Base-by-base conservation (phyloP, 2,888 invertebrate species). In the Halictus quadricinctus region DNA sequence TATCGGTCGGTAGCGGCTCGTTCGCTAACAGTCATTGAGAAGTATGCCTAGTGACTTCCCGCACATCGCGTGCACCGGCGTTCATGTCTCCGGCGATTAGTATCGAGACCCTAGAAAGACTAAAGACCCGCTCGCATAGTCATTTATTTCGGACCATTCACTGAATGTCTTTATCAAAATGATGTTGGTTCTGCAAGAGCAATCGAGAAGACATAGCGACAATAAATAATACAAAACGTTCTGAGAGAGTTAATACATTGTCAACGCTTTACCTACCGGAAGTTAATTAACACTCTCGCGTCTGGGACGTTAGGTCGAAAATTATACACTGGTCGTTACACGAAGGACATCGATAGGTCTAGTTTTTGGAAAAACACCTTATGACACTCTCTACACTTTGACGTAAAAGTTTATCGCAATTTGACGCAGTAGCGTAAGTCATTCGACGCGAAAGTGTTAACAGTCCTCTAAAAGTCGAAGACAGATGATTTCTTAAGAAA, bases 1-100 rank as follows among this genome's bases (percentile, higher is more conserved):
- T 77, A 80, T 72, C 76, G 73, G 18, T 73, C 69, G 76, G 58
- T 79, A 64, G 76, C 72, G 60, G 75, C 60, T 79, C 79, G 79
- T 84, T 79, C 69, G 74, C 76, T 77, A 66, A 15, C 74, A 25
- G 36, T n/a, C 18, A 46, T 21, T 43, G 21, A 43, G 77, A 64
- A 29, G 70, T 25, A 54, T 25, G 58, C 21, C 7, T 41, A n/a
- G 41, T 41, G 41, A 21, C 12, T 43, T 12, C 12, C 43, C 12
- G 41, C n/a, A n/a, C 70, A 43, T 36, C 58, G 36, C 41, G 21
- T n/a, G 8, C 41, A n/a, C 75, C 25, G 60, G 43, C 43, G 21
- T 41, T 18, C 25, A 18, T 10, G 6, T 76, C 29, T 64, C 25
- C 18, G 13, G 76, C 18, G 41, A 21, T 29, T 18, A 29, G n/a